Conservation (phyloP, 2,797 vertebrate species). For the Merluccius polli region DNA sequence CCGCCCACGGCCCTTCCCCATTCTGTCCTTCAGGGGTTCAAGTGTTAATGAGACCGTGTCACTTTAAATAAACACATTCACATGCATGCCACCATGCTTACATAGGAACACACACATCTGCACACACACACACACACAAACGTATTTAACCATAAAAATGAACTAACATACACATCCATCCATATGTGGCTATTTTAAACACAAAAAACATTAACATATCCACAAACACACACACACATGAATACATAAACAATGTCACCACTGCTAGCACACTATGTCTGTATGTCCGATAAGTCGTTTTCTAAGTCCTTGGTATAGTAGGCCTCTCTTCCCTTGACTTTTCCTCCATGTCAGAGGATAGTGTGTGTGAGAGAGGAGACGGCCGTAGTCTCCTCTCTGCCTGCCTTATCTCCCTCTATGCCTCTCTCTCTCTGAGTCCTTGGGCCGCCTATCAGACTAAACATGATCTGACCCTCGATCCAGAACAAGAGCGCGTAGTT, state of each 20-base stretch:
- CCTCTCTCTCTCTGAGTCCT: constrained; percentile 50
- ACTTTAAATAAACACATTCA: constrained; percentile 45
- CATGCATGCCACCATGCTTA: not conserved
- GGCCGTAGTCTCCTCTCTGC: constrained; percentile 45
- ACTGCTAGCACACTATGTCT: constrained; percentile 4
- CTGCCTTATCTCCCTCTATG: constrained; percentile 41
- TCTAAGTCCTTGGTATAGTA: not conserved
- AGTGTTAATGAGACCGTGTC: constrained; percentile 45
- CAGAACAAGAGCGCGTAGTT: constrained; percentile 15
- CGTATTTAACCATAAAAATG: no score
- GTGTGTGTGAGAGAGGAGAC: constrained; percentile 22
- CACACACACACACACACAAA: not conserved
- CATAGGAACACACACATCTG: not conserved
- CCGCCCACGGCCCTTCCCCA: constrained; percentile 42
- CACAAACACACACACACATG: not conserved
- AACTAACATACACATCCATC: not conserved
- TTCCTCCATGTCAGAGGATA: constrained; percentile 13
- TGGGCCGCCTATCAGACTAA: constrained; percentile 59
- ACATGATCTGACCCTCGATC: constrained; percentile 41
- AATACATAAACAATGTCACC: not conserved
- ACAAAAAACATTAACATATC: not conserved
- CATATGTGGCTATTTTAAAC: not conserved
- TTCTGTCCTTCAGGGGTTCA: constrained; percentile 45
- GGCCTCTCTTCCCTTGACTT: not conserved
- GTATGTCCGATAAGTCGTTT: constrained; percentile 11